A percentile compares a stretch with the other conserved stretches of the same genome.
Conservation (phyloP, 2,797 vertebrate species). For the Scolopax bukidnonensis region DNA sequence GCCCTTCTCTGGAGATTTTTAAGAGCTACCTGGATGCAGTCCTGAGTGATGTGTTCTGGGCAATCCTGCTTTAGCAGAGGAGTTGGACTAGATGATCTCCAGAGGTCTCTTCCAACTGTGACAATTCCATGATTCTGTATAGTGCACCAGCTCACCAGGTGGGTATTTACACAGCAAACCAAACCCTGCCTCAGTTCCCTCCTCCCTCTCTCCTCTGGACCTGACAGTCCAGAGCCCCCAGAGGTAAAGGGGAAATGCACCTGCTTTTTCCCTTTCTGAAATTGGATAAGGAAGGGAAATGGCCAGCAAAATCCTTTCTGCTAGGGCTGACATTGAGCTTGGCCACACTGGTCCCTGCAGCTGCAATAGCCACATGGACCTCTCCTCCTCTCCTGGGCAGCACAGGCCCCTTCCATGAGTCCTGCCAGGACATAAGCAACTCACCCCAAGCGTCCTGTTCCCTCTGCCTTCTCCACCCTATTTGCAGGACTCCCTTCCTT, state of each 20-base stretch:
- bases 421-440: background rate
- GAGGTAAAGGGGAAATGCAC: background rate
- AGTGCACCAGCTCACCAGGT: background rate
- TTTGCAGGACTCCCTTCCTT: background rate
- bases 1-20: too few species aligned
- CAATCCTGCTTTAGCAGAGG: too few species aligned
- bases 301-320: background rate
- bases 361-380: fast-evolving
- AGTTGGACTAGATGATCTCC: too few species aligned
- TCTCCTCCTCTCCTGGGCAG: background rate
- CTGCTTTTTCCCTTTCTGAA: background rate
- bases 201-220: background rate
- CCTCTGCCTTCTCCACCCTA: background rate
- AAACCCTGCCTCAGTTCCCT: fast-evolving
- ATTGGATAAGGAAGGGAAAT: background rate
- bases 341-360: background rate
- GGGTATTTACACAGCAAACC: background rate
- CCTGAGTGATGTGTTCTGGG: too few species aligned
- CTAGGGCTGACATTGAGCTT: background rate
- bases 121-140: too few species aligned
- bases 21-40: too few species aligned
- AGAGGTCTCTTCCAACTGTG: too few species aligned
- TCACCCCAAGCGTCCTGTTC: background rate
- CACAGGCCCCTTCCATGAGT: background rate
- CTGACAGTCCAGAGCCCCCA: background rate